A percentile compares a stretch with the other conserved stretches of the same genome.
These are phyloP conservation scores for Scyliorhinus canicula DNA, from an alignment of 2,797 vertebrate species.

Conservation along the genomic window DNA sequence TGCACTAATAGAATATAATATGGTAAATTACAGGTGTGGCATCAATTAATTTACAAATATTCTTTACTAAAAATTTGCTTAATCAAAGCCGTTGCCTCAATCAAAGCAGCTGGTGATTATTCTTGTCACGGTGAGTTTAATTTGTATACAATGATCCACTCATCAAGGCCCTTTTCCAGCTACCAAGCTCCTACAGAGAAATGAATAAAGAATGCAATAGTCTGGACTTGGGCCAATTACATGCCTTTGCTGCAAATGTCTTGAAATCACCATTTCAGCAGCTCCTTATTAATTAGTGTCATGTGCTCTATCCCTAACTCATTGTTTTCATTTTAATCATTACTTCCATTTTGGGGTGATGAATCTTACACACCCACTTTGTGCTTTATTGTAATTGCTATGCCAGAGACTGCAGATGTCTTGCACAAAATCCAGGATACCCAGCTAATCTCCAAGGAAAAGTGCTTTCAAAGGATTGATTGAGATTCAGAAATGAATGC, in stretches of 20 bases:
- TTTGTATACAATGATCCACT: constrained; percentile 6
- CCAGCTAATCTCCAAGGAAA: neutral
- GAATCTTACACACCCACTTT: neutral
- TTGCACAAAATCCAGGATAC: neutral
- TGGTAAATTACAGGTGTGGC: neutral
- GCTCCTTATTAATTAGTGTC: neutral
- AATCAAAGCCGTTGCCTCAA: neutral
- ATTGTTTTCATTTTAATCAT: neutral
- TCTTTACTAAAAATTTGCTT: neutral
- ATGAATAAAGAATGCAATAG: neutral
- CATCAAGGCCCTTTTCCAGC: neutral
- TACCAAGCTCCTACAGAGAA: neutral
- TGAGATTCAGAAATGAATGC: neutral
- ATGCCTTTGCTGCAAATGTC: neutral
- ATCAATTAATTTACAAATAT: constrained; percentile 15
- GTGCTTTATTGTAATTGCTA: neutral
- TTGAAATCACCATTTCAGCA: constrained; percentile 19
- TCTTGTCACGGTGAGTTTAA: neutral
- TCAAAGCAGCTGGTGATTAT: neutral
- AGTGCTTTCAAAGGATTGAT: neutral
- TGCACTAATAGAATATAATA: too few relatives aligned
- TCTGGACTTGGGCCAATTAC: neutral
- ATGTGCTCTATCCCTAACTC: neutral
- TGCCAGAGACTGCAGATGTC: neutral
- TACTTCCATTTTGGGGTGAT: neutral